Conservation (phyloP, 2,113 vertebrate species). For the Labeo rohita region DNA sequence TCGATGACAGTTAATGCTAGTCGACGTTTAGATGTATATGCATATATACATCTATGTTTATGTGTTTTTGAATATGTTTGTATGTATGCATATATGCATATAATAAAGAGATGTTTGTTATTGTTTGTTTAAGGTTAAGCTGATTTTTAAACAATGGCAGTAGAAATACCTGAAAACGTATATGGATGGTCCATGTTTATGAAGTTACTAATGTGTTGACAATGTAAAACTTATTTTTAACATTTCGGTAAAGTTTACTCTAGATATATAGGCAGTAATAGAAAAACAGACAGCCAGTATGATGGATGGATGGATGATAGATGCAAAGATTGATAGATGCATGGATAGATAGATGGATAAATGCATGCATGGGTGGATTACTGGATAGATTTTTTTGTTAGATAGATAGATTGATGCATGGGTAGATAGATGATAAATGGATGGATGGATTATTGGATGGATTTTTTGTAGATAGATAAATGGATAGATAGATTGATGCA, state of each 20-base stretch:
- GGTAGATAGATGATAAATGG: no score
- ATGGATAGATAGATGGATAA: background rate
- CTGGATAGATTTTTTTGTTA: no score
- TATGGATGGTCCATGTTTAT: background rate
- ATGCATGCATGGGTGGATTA: no score
- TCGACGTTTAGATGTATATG: background rate
- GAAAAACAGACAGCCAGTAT: background rate
- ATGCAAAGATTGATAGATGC: accelerated
- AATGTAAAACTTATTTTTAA: background rate
- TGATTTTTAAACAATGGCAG: background rate
- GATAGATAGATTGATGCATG: no score
- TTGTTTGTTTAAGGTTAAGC: background rate
- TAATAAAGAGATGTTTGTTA: background rate
- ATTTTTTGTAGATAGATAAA: no score
- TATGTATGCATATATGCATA: background rate
- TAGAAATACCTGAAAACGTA: background rate
- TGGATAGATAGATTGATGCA: no score
- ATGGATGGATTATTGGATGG: no score
- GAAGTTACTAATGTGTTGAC: background rate
- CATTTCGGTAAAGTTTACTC: background rate
- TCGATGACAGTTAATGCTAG: conserved; percentile 8
- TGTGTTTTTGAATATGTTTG: background rate
- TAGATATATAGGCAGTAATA: background rate
- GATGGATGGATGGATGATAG: background rate
- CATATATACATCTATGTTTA: background rate